Percentiles rank a stretch among this genome's conserved stretches.
Evolutionary conservation across 64 coral and sea anemone genomes (phyloP).

Genomic region (Porites australiensis): DNA sequence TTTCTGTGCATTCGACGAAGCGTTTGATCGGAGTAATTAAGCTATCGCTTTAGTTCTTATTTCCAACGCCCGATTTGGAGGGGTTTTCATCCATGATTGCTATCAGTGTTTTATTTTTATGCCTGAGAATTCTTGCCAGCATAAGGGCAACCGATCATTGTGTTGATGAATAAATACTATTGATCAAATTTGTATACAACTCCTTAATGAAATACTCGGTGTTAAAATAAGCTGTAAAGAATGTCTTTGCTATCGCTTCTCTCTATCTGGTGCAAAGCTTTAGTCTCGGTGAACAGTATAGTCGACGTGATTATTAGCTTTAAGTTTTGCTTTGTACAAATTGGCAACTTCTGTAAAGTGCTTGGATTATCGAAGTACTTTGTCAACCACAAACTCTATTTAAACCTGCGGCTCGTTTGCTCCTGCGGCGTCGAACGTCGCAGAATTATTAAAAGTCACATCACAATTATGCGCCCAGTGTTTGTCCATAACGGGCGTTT

Average conservation of each 20-base stretch:
- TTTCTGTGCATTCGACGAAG: conserved; percentile 18
- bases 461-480: background rate
- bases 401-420: background rate
- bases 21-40: background rate
- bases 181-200: conserved; percentile 24
- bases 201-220: background rate
- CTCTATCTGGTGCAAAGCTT: too few species aligned
- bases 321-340: background rate
- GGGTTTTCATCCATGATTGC: background rate
- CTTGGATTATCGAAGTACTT: background rate
- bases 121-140: background rate
- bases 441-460: background rate
- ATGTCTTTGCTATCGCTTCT: too few species aligned
- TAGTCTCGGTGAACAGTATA: too few species aligned
- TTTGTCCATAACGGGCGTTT: background rate
- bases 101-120: background rate
- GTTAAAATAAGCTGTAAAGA: too few species aligned
- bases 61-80: background rate
- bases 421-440: background rate
- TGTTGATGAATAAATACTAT: conserved; percentile 20
- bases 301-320: too few species aligned
- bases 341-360: background rate
- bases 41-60: background rate
- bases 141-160: conserved; percentile 35
- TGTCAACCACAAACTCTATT: background rate